Evolutionary conservation across 2,888 invertebrate species (phyloP), one percentile per base, ranked within the genome.

Genomic region (Coremacera marginata): DNA sequence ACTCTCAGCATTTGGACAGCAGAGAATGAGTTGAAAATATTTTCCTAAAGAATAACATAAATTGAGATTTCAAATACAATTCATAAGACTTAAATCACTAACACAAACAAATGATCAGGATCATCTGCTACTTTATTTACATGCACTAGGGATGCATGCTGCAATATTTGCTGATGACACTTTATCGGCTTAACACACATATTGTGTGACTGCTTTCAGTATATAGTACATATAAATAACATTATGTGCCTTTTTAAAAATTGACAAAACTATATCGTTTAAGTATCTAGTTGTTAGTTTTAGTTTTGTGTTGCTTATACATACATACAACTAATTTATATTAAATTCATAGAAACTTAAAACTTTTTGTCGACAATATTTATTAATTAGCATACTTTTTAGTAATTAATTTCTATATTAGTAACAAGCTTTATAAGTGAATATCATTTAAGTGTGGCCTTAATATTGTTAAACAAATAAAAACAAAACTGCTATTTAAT

Each of bases 1-100:
- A 63, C 78, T 85, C 27, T 83, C 83, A 51, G 84, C 82, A 9
- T 84, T 83, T 74, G 84, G 83, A 4, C 84, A 84, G 72, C 82
- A 82, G 25, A 25, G 49, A 60, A 44, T 72, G 27, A 72, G 72
- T 62, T 72, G 72, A 72, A 60, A 49, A 62, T 7, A 62, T 25
- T 60, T 60, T 49, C 34, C 31, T 52, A 55, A 19, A 34, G 49
- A 62, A 8, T 14, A 57, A 19, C 60, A 19, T 71, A 60, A 60
- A 60, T 25, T 72, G 44, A 62, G 72, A 60, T 71, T 71, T 71
- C 49, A 62, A 31, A 44, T 19, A 72, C 60, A 31, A 60, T 8
- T 60, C 27, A 25, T 60, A 60, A 70, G 70, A 70, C 51, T 70
- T 70, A 51, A 67, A 52, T 55, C 31, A 70, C 25, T 44, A 22